Conservation (phyloP, 2,797 vertebrate species). For the Phrynocephalus vlangalii region DNA sequence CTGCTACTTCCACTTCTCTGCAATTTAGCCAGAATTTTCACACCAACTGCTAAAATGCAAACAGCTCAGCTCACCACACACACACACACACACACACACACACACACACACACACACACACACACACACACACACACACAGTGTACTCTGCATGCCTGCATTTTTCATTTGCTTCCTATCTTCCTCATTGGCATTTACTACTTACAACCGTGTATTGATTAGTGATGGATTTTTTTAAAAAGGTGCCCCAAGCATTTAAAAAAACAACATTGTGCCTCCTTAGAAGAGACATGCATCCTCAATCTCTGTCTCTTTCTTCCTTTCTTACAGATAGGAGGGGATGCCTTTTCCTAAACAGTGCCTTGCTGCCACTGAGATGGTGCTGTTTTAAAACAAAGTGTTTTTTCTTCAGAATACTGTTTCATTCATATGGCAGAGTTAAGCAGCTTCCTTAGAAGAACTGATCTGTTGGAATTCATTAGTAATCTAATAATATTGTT, state of each 20-base stretch:
- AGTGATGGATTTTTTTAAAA: not conserved
- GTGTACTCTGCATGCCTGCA: not conserved
- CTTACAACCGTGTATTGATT: not conserved
- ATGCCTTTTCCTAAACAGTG: not conserved
- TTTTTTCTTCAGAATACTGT: not conserved
- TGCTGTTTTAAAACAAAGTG: not conserved
- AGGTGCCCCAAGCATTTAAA: not conserved
- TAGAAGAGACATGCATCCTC: not conserved
- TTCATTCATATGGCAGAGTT: not conserved
- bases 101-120: not conserved
- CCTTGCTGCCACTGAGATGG: not conserved
- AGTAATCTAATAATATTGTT: not conserved
- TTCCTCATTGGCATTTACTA: not conserved
- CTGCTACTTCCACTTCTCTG: not conserved
- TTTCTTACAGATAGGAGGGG: not conserved
- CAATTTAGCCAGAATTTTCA: not conserved
- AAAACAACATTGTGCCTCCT: not conserved
- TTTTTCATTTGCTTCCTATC: not conserved
- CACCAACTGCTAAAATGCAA: not conserved
- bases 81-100: not conserved
- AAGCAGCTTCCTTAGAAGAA: not conserved
- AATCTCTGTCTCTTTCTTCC: not conserved
- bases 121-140: not conserved
- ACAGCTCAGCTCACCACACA: not conserved
- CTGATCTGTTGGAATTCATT: not conserved